Base-by-base conservation (phyloP, 2,113 vertebrate genomes). In the Procavia capensis region DNA sequence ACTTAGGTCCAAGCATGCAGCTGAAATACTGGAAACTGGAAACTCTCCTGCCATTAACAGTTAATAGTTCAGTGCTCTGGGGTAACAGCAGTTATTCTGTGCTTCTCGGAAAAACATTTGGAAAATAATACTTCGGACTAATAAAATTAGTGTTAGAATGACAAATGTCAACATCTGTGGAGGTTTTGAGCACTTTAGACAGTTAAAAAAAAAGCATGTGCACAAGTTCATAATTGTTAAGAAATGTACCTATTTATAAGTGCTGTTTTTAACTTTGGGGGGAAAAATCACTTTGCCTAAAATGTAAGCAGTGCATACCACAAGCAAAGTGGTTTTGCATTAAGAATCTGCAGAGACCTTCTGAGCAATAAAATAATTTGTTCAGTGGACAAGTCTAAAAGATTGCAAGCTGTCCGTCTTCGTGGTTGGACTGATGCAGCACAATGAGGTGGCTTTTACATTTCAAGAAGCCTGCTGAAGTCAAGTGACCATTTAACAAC, bases 361-460 rank as follows among this genome's bases (percentile, higher is more conserved):
- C 95, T 66, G 95, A 97, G 88, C 93, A 97, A 94, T 98, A 98
- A 98, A 97, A n/a, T n/a, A 96, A 95, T 97, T 97, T 97, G 95
- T 97, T 94, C 96, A 1, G 5, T 76, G 95, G 87, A 95, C 27
- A 0, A 95, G 98, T 90, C 24, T 36, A 98, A 95, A 95, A 94
- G 81, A 81, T 96, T 97, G 96, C 96, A 94, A 97, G 74, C 94
- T 90, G 96, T 96, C 97, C 91, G 87, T 98, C 93, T 95, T 84
- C 88, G 79, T 47, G 43, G 93, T 90, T 82, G 72, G 90, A 88
- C 72, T 91, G 64, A 68, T n/a, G 81, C 47, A 81, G 88, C 39
- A 45, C 79, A 43, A 22, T n/a, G 54, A 79, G 50, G 70, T 36
- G 41, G 64, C 95, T 93, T 91, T 93, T 66, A 36, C 88, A 95